Evolutionary conservation across 2,113 vertebrate genomes (phyloP).

Genomic region (Crypturellus undulatus): DNA sequence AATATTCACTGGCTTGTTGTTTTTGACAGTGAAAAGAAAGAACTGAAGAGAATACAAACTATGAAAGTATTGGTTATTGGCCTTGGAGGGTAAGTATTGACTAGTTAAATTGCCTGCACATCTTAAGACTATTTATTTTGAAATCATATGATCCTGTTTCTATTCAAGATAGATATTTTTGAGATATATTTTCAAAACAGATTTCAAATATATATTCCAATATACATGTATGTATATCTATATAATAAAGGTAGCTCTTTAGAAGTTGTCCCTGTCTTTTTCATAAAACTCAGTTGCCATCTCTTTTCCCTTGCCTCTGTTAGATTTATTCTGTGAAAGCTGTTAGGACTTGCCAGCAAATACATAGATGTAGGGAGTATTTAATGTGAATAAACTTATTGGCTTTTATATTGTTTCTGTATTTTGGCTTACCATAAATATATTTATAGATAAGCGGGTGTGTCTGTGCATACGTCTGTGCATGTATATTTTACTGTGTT

Average conservation of each 20-base stretch:
- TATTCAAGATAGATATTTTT: neutral
- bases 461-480: neutral
- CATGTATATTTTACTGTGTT: neutral
- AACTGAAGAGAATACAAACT: constrained; percentile 31
- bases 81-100: constrained; percentile 89
- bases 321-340: neutral
- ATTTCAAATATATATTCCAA: neutral
- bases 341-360: neutral
- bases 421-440: neutral
- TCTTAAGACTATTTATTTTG: neutral
- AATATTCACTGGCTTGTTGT: neutral
- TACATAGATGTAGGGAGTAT: neutral
- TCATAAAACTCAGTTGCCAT: neutral
- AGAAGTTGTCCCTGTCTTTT: neutral
- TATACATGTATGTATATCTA: neutral
- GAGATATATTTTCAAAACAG: neutral
- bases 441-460: neutral
- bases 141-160: neutral
- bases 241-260: neutral
- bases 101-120: neutral
- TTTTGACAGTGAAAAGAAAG: constrained; percentile 61
- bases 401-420: neutral
- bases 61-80: constrained; percentile 89
- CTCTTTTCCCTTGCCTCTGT: neutral
- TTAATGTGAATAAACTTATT: neutral